phyloP scores from a whole-genome alignment of 1,140 invertebrate species.

The Lordiphosa collinella region DNA sequence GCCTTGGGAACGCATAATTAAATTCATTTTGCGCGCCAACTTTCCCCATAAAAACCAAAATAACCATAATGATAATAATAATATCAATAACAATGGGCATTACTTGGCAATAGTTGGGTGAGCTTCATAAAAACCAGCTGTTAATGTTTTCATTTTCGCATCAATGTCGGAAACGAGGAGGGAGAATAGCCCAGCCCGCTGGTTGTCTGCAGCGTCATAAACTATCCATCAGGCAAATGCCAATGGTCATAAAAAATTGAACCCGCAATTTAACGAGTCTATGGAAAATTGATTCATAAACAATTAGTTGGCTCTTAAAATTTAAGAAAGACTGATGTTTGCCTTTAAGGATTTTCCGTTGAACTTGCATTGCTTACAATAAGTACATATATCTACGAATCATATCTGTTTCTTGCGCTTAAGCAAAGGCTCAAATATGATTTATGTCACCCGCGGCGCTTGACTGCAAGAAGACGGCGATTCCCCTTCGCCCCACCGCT shows the following conservation, averaged over 20 bases:
- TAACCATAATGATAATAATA: slow-evolving; percentile 55
- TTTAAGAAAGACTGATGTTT: background rate
- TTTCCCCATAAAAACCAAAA: slow-evolving; percentile 60
- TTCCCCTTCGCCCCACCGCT: slow-evolving; percentile 14
- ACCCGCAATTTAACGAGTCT: slow-evolving; percentile 38
- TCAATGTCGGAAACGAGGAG: slow-evolving; percentile 17
- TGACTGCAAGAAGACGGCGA: slow-evolving; percentile 18
- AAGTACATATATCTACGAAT: too few relatives aligned
- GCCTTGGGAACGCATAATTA: slow-evolving; percentile 44
- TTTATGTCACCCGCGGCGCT: slow-evolving; percentile 60
- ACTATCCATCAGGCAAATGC: slow-evolving; percentile 45
- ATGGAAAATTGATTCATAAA: slow-evolving; percentile 52
- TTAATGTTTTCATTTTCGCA: slow-evolving; percentile 57
- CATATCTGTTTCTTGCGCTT: slow-evolving; percentile 39
- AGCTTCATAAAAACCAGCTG: slow-evolving; percentile 62
- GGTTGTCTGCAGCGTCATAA: slow-evolving; percentile 29
- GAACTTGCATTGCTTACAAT: too few relatives aligned
- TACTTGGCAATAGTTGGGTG: slow-evolving; percentile 60
- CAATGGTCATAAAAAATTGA: slow-evolving; percentile 58
- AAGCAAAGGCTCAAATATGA: slow-evolving; percentile 52
- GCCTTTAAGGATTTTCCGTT: too few relatives aligned
- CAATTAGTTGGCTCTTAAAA: slow-evolving; percentile 39
- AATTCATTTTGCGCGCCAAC: slow-evolving; percentile 59
- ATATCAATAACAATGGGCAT: slow-evolving; percentile 54
- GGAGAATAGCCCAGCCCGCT: slow-evolving; percentile 13